phyloP scores from a whole-genome alignment of 23 tunicate genomes.

The Styela plicata region DNA sequence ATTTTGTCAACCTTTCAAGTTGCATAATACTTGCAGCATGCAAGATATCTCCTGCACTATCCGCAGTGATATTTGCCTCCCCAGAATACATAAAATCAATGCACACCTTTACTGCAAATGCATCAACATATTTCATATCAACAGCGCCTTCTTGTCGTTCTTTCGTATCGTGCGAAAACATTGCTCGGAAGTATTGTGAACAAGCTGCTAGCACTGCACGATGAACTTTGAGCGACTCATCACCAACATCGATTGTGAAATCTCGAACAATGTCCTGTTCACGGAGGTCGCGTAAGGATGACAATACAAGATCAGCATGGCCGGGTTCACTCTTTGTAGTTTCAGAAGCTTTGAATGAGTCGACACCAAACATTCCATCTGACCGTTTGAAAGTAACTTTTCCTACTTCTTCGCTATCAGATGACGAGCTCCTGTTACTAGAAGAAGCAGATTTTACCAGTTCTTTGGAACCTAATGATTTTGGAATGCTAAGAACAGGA shows the following conservation, averaged over 20 bases:
- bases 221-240: conserved; percentile 18
- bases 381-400: too few relatives aligned
- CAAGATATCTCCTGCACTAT: neutral
- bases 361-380: too few relatives aligned
- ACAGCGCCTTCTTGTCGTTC: conserved; percentile 1
- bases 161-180: neutral
- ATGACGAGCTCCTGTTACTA: too few relatives aligned
- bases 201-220: conserved; percentile 43
- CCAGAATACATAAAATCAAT: conserved; percentile 18
- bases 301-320: neutral
- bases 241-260: conserved; percentile 28
- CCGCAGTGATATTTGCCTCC: neutral
- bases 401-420: too few relatives aligned
- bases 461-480: too few relatives aligned
- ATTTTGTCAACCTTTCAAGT: neutral
- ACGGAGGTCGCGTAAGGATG: conserved; percentile 23
- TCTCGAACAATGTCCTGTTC: conserved; percentile 32
- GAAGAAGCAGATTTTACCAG: too few relatives aligned
- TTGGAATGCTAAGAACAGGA: too few relatives aligned
- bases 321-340: neutral
- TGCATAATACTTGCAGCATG: conserved; percentile 12
- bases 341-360: too few relatives aligned
- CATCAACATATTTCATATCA: neutral
- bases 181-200: conserved; percentile 29
- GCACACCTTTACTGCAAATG: conserved; percentile 5